A percentile compares a stretch with the other conserved stretches of the same genome.
phyloP scores from a whole-genome alignment of 2,797 vertebrate genomes.

The Manis pentadactyla region DNA sequence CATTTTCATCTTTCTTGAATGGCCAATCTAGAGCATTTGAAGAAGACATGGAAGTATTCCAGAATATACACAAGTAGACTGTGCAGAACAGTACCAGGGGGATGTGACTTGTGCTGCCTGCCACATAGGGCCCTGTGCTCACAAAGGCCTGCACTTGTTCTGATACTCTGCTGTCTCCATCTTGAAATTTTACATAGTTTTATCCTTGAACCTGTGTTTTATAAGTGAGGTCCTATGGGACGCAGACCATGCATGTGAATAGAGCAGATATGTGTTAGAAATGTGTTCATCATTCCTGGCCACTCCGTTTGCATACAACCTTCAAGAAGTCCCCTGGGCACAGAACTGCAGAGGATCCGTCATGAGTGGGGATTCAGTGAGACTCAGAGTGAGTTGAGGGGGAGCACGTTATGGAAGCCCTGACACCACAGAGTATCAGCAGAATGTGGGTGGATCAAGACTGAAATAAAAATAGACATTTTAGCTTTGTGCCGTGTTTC shows the following conservation, averaged over 20 bases:
- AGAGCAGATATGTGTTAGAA: background rate
- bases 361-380: background rate
- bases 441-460: background rate
- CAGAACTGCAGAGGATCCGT: background rate
- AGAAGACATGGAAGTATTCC: background rate
- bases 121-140: background rate
- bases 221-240: background rate
- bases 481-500: background rate
- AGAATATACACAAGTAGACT: background rate
- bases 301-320: background rate
- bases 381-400: background rate
- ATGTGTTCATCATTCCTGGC: background rate
- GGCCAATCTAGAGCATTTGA: background rate
- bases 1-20: background rate
- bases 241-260: background rate
- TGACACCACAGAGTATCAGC: background rate
- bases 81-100: accelerated
- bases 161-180: background rate
- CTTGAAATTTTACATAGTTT: background rate
- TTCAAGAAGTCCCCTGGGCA: background rate
- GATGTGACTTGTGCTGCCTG: too few relatives aligned
- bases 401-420: background rate
- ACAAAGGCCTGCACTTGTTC: background rate
- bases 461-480: background rate
- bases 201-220: background rate